Evolutionary conservation across 2,797 vertebrate species (phyloP).

Genomic region (Catamblyrhynchus diadema): DNA sequence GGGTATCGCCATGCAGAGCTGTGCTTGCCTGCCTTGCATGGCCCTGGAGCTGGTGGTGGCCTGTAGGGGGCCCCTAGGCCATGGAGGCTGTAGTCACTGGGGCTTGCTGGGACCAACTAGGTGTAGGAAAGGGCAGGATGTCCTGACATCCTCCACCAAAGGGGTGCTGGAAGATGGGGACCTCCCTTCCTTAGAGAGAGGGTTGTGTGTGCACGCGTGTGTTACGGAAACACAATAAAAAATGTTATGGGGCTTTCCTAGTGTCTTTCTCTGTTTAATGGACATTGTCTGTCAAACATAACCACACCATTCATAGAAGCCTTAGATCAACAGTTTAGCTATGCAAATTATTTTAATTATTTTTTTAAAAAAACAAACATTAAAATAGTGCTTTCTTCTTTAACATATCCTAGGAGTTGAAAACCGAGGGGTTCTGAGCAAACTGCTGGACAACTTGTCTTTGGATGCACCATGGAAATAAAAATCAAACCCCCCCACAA

Average conservation of each 20-base stretch:
- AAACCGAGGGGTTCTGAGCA: constrained; percentile 71
- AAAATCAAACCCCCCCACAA: constrained; percentile 67
- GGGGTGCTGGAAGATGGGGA: not conserved
- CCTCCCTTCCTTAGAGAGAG: not conserved
- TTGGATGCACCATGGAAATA: constrained; percentile 73
- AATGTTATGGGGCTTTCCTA: constrained; percentile 59
- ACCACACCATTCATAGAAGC: constrained; percentile 79
- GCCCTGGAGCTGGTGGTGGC: not conserved
- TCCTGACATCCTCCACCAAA: not conserved
- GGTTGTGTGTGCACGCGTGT: not conserved
- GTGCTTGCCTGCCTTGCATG: not conserved
- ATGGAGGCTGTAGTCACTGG: not conserved
- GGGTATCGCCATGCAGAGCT: not conserved
- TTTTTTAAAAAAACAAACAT: constrained; percentile 71
- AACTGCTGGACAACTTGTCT: constrained; percentile 74
- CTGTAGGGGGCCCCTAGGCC: not conserved
- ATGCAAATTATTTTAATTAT: constrained; percentile 82
- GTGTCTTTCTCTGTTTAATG: constrained; percentile 70
- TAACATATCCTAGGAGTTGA: constrained; percentile 73
- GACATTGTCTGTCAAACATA: constrained; percentile 69
- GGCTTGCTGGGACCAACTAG: not conserved
- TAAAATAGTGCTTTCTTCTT: constrained; percentile 79
- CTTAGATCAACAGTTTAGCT: constrained; percentile 85
- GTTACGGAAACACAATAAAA: constrained; percentile 60
- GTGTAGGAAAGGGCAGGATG: constrained; percentile 3